These are phyloP conservation scores for Cydia pomonella DNA, from an alignment of 1,140 invertebrate genomes.

Conservation along the genomic window DNA sequence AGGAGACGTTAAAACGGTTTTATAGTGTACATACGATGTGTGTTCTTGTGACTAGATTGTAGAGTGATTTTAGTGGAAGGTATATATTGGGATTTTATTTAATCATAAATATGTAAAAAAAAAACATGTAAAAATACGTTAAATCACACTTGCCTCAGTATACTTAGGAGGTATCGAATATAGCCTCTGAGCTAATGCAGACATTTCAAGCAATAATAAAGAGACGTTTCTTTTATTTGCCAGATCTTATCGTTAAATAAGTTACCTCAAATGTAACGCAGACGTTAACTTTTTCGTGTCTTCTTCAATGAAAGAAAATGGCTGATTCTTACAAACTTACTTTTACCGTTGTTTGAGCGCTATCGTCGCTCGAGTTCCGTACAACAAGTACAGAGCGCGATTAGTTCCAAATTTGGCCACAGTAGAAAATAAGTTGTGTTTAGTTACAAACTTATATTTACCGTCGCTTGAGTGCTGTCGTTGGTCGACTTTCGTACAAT, in stretches of 20 bases:
- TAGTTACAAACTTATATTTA: neutral
- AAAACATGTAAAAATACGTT: too few relatives aligned
- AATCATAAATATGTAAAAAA: too few relatives aligned
- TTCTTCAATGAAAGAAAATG: conserved; percentile 7
- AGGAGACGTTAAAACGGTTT: neutral
- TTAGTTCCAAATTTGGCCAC: neutral
- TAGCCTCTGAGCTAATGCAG: neutral
- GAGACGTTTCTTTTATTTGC: neutral
- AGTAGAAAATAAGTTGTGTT: neutral
- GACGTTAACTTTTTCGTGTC: conserved; percentile 17
- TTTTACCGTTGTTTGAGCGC: neutral
- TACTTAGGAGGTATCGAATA: too few relatives aligned
- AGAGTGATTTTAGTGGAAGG: too few relatives aligned
- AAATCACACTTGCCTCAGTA: too few relatives aligned
- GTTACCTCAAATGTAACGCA: neutral
- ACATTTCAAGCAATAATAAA: neutral
- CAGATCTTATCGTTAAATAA: neutral
- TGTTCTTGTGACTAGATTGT: neutral
- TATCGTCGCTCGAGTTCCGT: neutral
- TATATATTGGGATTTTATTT: too few relatives aligned
- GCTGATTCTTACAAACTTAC: conserved; percentile 8
- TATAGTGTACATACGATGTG: neutral
- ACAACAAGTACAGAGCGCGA: neutral
- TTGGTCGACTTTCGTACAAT: neutral
- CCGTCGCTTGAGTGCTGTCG: neutral